phyloP scores from a whole-genome alignment of 2,888 invertebrate genomes.

The Chalcosyrphus nemorum region DNA sequence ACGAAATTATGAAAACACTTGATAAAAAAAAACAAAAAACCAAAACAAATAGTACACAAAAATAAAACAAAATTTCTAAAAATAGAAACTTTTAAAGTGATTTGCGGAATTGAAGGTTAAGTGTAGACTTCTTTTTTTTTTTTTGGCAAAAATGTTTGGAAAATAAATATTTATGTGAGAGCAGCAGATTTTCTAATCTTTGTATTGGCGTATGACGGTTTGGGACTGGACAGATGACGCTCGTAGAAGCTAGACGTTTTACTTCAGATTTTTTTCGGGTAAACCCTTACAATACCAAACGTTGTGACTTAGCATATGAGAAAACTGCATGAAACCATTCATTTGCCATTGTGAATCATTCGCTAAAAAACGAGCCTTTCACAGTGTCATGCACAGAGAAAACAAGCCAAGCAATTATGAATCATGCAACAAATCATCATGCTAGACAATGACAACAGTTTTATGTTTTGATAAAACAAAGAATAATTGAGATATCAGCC shows the following conservation, averaged over 20 bases:
- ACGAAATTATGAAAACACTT: neutral
- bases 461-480: no score
- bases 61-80: constrained; percentile 23
- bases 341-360: no score
- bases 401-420: no score
- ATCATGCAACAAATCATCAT: no score
- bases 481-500: no score
- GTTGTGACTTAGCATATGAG: no score
- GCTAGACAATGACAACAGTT: no score
- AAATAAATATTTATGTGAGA: neutral
- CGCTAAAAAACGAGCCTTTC: no score
- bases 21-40: neutral
- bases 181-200: neutral
- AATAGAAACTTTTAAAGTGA: neutral
- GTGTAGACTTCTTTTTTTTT: neutral
- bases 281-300: no score
- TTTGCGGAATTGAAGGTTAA: constrained; percentile 10
- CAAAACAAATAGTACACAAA: constrained; percentile 11
- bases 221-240: neutral
- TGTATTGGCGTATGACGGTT: neutral
- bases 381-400: no score
- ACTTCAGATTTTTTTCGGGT: no score
- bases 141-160: neutral
- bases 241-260: neutral
- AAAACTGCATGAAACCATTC: no score